These are phyloP conservation scores for Galeopsomyia nigrocyanea DNA, from an alignment of 2,888 invertebrate genomes.

Conservation along the genomic window DNA sequence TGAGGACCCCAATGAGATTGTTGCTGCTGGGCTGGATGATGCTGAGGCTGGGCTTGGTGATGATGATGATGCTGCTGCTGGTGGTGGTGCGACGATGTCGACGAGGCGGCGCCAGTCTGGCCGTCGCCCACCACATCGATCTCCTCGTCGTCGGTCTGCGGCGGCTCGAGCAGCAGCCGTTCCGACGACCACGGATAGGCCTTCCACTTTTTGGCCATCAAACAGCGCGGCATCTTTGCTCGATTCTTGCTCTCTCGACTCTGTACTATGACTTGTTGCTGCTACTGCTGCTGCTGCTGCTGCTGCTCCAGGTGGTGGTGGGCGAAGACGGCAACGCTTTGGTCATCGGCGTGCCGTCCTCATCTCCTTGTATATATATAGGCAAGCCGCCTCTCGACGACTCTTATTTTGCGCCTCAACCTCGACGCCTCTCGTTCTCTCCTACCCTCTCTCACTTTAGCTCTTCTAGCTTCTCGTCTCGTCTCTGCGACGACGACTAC, in stretches of 20 bases:
- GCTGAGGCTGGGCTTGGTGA: conserved; percentile 31
- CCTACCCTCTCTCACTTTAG: conserved; percentile 16
- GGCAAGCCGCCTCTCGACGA: conserved; percentile 47
- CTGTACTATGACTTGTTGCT: not conserved
- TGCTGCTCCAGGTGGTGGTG: conserved; percentile 2
- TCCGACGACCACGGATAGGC: conserved; percentile 78
- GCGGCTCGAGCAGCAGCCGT: conserved; percentile 33
- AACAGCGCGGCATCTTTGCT: conserved; percentile 89
- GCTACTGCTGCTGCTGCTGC: not conserved
- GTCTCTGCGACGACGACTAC: conserved; percentile 26
- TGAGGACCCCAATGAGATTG: conserved; percentile 78
- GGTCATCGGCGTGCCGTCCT: conserved; percentile 56
- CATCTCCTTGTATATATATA: conserved; percentile 57
- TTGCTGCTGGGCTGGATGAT: conserved; percentile 50
- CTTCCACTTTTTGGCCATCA: conserved; percentile 97
- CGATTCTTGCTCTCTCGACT: not conserved
- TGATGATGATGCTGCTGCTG: conserved; percentile 47
- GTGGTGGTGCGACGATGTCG: too few relatives aligned
- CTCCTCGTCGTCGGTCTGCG: conserved; percentile 73
- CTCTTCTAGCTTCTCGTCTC: conserved; percentile 36
- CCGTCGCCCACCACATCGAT: conserved; percentile 88
- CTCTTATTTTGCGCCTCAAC: conserved; percentile 44
- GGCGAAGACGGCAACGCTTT: too few relatives aligned
- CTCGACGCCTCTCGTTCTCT: conserved; percentile 55
- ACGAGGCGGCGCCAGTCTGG: conserved; percentile 40